phyloP scores from a whole-genome alignment of 1,140 invertebrate genomes.

The Eurosta solidaginis region DNA sequence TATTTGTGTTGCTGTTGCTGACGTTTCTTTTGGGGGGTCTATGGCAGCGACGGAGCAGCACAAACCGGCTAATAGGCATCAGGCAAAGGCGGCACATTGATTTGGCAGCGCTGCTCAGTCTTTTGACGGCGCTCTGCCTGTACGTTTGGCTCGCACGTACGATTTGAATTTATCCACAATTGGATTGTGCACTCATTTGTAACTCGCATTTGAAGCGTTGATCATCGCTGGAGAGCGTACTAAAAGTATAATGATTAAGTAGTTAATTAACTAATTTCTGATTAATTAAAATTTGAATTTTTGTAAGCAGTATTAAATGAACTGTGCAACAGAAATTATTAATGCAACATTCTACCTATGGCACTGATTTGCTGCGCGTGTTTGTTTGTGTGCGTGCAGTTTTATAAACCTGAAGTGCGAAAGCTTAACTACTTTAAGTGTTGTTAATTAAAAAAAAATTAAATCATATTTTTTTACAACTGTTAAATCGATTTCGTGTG shows the following conservation, averaged over 20 bases:
- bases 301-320: not conserved
- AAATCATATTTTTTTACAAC: not conserved
- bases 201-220: conserved; percentile 9
- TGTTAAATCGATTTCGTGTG: not conserved
- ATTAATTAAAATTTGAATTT: not conserved
- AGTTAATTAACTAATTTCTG: conserved; percentile 2
- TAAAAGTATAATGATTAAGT: not conserved
- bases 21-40: conserved; percentile 17
- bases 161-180: not conserved
- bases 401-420: not conserved
- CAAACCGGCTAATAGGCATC: not conserved
- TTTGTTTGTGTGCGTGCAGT: not conserved
- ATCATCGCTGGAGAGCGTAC: not conserved
- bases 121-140: conserved; percentile 22
- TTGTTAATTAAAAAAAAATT: not conserved
- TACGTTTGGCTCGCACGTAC: not conserved
- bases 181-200: conserved; percentile 2
- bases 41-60: not conserved
- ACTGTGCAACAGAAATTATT: not conserved
- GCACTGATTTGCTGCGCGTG: not conserved
- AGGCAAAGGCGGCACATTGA: not conserved
- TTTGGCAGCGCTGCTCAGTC: conserved; percentile 16
- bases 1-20: conserved; percentile 1
- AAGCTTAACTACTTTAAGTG: not conserved
- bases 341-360: not conserved